Conservation (phyloP, 2,888 invertebrate genomes). For the Cosmia trapezina region DNA sequence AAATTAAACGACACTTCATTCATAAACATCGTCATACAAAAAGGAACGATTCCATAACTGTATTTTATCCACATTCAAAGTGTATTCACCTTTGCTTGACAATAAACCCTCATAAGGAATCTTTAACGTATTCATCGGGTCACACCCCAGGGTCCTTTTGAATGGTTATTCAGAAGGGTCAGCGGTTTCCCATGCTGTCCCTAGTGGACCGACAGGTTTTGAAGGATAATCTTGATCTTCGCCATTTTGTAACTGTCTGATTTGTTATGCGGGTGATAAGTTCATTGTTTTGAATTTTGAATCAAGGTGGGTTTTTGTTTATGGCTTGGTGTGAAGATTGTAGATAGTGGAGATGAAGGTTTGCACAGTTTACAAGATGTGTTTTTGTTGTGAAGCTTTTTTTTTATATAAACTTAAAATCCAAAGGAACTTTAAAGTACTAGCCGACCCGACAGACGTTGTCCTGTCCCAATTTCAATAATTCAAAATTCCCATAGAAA, state of each 20-base stretch:
- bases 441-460: too few species aligned
- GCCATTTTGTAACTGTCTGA: constrained; percentile 39
- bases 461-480: too few species aligned
- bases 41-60: constrained; percentile 21
- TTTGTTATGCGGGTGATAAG: constrained; percentile 47
- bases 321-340: neutral
- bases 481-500: too few species aligned
- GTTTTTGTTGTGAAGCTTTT: neutral
- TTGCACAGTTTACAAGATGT: neutral
- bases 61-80: constrained; percentile 44
- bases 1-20: constrained; percentile 1
- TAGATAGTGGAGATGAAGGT: neutral
- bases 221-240: constrained; percentile 43
- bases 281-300: constrained; percentile 32
- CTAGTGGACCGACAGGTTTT: constrained; percentile 39
- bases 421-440: too few species aligned
- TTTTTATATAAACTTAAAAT: too few species aligned
- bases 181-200: constrained; percentile 50
- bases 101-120: constrained; percentile 51
- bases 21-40: constrained; percentile 1
- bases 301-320: constrained; percentile 21
- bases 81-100: constrained; percentile 52
- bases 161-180: constrained; percentile 47
- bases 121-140: constrained; percentile 40
- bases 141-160: constrained; percentile 30